Base-by-base conservation (phyloP, 2,113 vertebrate genomes). In the Neotragus pygmaeus region DNA sequence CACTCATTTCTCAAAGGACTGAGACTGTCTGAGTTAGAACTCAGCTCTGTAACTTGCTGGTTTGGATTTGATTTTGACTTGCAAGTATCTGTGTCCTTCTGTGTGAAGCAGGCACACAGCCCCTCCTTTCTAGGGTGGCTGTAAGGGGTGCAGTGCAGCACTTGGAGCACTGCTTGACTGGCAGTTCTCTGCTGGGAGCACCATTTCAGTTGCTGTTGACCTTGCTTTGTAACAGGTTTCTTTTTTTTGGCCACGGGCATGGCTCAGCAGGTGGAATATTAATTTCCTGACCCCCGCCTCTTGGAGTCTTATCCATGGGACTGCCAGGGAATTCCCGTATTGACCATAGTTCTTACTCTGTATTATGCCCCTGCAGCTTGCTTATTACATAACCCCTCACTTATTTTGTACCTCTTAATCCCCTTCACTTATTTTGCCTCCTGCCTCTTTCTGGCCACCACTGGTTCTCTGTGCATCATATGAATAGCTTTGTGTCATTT, bases 101-200 rank as follows among this genome's bases (percentile, higher is more conserved):
- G 15, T 84, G 45, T 60, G 5, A 43, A 51, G 10, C 7, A 5
- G 49, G 33, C 73, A 19, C 23, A 7, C 55, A 2, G 23, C 14
- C 4, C 27, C 53, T n/a, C 9, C 47, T 43, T 23, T 64, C 4
- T 2, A 3, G 53, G 53, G 9, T n/a, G 45, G 13, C 13, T 16
- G 14, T 70, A 15, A 45, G 60, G 73, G 19, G 9, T 45, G 39
- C 4, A 30, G 9, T 0, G 53, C 14, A 39, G 3, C 25, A 4
- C 19, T 49, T 16, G 2, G 3, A 60, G 27, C 33, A 0, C 6
- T 2, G 2, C n/a, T 19, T 28, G 16, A 30, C 47, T n/a, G 70
- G 1, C 13, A 5, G 64, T 25, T 39, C 45, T 11, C 55, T 49
- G 30, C 27, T 21, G 12, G 45, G 75, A 36, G 23, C 33, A 13